Evolutionary conservation across 2,797 vertebrate genomes (phyloP).

Genomic region (Acomys russatus): DNA sequence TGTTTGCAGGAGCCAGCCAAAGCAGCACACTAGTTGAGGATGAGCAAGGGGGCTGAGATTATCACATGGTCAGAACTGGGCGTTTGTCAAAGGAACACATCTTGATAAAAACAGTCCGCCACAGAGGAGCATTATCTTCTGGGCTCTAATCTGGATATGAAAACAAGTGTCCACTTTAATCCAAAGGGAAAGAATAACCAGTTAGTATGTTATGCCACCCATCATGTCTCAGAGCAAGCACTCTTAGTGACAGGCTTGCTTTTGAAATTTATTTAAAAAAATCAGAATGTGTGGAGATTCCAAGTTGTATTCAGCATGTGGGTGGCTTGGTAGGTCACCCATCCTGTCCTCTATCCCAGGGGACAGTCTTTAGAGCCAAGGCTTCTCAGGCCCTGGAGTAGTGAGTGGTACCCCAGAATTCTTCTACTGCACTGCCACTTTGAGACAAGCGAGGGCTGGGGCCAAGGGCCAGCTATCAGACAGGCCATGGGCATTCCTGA

Average conservation of each 20-base stretch:
- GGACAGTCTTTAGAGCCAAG: neutral
- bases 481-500: rapidly evolving
- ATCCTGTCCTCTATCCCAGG: neutral
- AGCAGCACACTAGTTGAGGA: neutral
- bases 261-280: neutral
- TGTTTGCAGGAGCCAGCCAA: neutral
- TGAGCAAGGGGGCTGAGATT: neutral
- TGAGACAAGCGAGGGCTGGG: neutral
- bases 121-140: neutral
- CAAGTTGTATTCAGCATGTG: neutral
- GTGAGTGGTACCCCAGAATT: neutral
- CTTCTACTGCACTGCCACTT: neutral
- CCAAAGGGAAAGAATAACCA: neutral
- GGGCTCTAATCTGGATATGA: neutral
- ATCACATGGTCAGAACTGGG: neutral
- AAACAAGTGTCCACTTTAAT: neutral
- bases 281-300: neutral
- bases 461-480: neutral
- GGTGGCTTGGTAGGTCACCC: neutral
- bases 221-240: neutral
- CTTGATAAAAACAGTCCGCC: neutral
- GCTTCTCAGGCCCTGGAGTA: neutral
- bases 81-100: neutral
- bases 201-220: neutral
- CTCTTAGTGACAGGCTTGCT: neutral